A percentile compares a stretch with the other conserved stretches of the same genome.
These are phyloP conservation scores for Carabus problematicus DNA, from an alignment of 2,888 invertebrate species.

Conservation along the genomic window DNA sequence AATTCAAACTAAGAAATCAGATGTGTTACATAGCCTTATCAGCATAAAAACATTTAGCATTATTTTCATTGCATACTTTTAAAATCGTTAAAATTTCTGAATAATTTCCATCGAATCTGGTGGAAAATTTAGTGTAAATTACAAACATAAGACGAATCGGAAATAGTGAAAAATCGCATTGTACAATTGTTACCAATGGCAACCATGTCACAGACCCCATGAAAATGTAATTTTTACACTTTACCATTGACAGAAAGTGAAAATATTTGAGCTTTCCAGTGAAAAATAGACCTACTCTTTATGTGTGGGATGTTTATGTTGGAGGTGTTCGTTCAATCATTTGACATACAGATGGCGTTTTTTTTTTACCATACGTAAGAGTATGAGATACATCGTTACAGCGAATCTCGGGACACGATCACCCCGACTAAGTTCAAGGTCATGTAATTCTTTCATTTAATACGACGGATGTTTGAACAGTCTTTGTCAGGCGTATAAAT, in stretches of 20 bases:
- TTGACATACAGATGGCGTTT: conserved; percentile 37
- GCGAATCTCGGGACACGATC: conserved; percentile 9
- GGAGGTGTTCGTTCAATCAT: conserved; percentile 24
- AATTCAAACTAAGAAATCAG: too few species aligned
- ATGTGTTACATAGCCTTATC: too few species aligned
- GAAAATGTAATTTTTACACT: background rate
- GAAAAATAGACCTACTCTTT: too few species aligned
- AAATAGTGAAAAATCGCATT: too few species aligned
- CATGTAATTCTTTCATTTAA: conserved; percentile 26
- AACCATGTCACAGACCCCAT: background rate
- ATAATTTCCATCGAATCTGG: too few species aligned
- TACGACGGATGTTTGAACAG: conserved; percentile 31
- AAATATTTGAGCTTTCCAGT: too few species aligned
- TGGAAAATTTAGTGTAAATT: too few species aligned
- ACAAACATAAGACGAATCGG: too few species aligned
- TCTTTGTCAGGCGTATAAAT: conserved; percentile 9
- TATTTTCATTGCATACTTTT: too few species aligned
- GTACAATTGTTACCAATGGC: too few species aligned
- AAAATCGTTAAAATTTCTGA: too few species aligned
- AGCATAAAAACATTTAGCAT: too few species aligned
- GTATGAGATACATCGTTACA: background rate
- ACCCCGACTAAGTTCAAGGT: conserved; percentile 32
- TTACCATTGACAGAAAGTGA: background rate
- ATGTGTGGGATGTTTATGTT: background rate
- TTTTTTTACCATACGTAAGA: background rate